Evolutionary conservation across 1,140 invertebrate genomes (phyloP).

Genomic region (Drosophila varians): DNA sequence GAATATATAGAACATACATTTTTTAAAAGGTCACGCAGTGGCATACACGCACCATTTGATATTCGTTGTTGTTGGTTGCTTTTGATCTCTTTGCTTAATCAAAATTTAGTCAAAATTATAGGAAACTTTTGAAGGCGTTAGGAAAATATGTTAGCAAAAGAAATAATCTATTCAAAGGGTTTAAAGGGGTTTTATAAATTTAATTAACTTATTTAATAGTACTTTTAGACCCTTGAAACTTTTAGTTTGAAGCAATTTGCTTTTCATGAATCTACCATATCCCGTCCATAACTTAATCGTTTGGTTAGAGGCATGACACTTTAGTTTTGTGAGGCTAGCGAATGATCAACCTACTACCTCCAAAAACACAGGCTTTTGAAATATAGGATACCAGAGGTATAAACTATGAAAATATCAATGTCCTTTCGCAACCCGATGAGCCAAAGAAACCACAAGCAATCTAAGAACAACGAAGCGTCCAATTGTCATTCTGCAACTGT

Average conservation of each 20-base stretch:
- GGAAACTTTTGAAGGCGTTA: background rate
- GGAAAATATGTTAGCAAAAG: background rate
- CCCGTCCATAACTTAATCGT: no score
- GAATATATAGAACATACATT: background rate
- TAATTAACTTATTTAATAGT: background rate
- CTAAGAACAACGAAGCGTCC: conserved; percentile 84
- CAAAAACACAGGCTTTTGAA: conserved; percentile 1
- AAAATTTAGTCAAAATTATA: conserved; percentile 12
- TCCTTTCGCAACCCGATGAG: conserved; percentile 10
- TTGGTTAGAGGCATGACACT: no score
- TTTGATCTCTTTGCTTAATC: conserved; percentile 78
- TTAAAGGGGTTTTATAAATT: no score
- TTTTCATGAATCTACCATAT: no score
- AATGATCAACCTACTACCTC: conserved; percentile 73
- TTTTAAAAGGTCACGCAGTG: conserved; percentile 42
- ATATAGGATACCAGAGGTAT: background rate
- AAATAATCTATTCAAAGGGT: background rate
- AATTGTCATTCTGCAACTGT: conserved; percentile 84
- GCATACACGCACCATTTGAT: conserved; percentile 65
- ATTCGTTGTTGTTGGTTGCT: conserved; percentile 84
- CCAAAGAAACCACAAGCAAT: conserved; percentile 83
- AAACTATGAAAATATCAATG: background rate
- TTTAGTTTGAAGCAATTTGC: background rate
- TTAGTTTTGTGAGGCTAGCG: background rate
- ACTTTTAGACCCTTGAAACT: background rate